phyloP scores from a whole-genome alignment of 2,113 vertebrate species.

The Leucosticte australis region DNA sequence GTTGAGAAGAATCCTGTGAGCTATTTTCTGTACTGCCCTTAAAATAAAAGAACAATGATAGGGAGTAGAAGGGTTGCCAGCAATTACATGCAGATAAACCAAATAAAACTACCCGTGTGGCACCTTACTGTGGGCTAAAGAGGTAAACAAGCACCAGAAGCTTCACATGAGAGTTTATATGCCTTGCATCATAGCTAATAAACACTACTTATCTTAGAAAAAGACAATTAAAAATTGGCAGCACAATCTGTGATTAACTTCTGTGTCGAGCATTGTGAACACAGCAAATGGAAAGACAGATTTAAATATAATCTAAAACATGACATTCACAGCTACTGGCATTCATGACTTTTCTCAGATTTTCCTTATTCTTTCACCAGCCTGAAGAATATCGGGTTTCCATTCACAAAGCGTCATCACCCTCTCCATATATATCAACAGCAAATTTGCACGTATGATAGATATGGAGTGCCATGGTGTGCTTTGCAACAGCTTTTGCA shows the following conservation, averaged over 20 bases:
- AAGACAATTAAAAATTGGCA: background rate
- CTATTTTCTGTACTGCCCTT: background rate
- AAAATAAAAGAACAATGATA: accelerated
- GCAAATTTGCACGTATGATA: slow-evolving; percentile 38
- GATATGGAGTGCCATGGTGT: slow-evolving; percentile 21
- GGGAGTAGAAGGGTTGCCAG: background rate
- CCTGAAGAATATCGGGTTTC: slow-evolving; percentile 30
- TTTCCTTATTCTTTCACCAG: slow-evolving; percentile 50
- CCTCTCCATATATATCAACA: slow-evolving; percentile 33
- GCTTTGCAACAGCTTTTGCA: slow-evolving; percentile 61
- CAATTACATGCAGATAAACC: background rate
- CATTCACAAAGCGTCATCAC: slow-evolving; percentile 20
- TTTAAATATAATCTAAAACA: slow-evolving; percentile 34
- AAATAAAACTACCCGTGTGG: background rate
- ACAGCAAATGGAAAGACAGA: background rate
- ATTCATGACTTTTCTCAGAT: slow-evolving; percentile 30
- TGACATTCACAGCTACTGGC: slow-evolving; percentile 23
- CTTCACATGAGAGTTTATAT: background rate
- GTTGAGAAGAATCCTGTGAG: background rate
- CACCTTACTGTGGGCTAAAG: background rate
- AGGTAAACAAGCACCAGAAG: background rate
- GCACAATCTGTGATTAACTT: background rate
- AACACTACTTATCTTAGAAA: background rate
- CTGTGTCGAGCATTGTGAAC: background rate
- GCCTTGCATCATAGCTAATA: background rate